Base-by-base conservation (phyloP, 1,140 invertebrate species). In the Ceratitis capitata region DNA sequence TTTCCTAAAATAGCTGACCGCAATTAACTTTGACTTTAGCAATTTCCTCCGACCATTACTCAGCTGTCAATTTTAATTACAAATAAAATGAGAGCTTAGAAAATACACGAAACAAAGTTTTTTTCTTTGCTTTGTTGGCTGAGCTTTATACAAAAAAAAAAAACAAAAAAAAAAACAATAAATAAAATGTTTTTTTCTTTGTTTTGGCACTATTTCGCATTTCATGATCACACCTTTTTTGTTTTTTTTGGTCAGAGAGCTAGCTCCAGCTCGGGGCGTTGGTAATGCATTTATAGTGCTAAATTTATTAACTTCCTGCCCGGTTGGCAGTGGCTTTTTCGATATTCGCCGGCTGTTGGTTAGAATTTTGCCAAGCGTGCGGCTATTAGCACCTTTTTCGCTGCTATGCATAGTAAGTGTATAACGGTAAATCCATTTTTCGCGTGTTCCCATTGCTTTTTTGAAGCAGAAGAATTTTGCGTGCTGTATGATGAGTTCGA, bases 301-400 rank as follows among this genome's bases (percentile, higher is more conserved):
- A 78, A 78, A 78, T 78, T 78, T 78, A 78, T 47, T 45, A 78
- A 78, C 69, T 78, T 78, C 69, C 69, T 78, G 69, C 7, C 39
- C n/a, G 29, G 26, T 26, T 12, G 16, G 9, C 14, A 14, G 45
- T 47, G 45, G 1, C 3, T 61, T 4, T 9, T 61, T 61, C 9
- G 12, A 39, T 42, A 10, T 32, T 32, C 10, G n/a, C 3, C 51
- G 51, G 12, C 14, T 32, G 58, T n/a, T 32, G 26, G 51, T 35
- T 69, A 5, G 14, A 39, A 26, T 10, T 9, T 23, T 12, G 58
- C 26, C 29, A 61, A 61, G 61, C 61, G 61, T 69, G 16, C 29
- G 61, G 29, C 32, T 16, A 39, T 39, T 32, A 69, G 39, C 61
- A 69, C 61, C 61, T 69, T 69, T 19, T 32, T n/a, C n/a, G n/a